phyloP scores from a whole-genome alignment of 2,797 vertebrate species.

The Onychomys arenicola region DNA sequence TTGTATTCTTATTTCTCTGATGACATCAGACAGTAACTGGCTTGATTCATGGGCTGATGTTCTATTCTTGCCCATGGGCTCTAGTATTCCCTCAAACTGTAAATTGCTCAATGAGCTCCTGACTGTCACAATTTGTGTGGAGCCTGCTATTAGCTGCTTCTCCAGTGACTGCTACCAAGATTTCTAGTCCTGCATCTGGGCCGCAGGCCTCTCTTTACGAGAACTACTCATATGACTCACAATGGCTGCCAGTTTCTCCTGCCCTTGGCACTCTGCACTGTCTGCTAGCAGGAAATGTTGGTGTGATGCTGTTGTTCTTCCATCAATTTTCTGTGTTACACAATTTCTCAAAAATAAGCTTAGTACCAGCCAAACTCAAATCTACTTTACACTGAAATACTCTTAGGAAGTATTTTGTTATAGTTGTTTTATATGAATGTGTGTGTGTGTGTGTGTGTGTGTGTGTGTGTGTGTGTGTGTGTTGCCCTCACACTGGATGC shows the following conservation, averaged over 20 bases:
- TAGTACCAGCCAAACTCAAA: neutral
- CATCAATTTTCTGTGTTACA: neutral
- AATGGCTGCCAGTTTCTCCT: neutral
- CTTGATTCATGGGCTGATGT: too few relatives aligned
- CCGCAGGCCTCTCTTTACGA: neutral
- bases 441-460: neutral
- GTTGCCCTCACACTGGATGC: neutral
- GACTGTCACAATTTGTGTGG: accelerated
- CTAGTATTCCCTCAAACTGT: neutral
- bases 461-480: neutral
- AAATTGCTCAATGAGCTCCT: neutral
- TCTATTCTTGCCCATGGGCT: neutral
- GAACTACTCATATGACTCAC: neutral
- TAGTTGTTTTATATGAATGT: neutral
- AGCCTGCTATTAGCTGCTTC: neutral
- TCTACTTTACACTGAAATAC: neutral
- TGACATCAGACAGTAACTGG: neutral
- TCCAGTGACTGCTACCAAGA: neutral
- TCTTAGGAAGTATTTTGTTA: neutral
- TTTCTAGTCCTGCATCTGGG: neutral
- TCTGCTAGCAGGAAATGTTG: neutral
- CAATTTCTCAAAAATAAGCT: slow-evolving; percentile 11
- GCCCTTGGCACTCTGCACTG: neutral
- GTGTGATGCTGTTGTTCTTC: neutral
- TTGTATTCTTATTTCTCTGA: neutral